Conservation (phyloP, 92 coral and sea anemone species). For the Pocillopora grandis region DNA sequence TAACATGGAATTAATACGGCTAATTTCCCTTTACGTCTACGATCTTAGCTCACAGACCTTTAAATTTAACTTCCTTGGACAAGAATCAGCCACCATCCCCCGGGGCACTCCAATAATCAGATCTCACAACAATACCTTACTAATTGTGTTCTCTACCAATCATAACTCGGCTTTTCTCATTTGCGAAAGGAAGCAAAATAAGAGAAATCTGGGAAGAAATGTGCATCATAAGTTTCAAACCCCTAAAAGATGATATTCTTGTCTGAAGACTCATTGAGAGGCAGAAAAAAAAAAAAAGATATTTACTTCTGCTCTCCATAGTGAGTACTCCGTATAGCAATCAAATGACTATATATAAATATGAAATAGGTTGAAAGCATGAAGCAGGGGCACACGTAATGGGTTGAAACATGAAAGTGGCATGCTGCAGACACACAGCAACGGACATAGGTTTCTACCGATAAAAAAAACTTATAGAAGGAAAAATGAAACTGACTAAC, state of each 20-base stretch:
- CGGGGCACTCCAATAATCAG: slow-evolving; percentile 15
- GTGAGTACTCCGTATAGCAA: too few relatives aligned
- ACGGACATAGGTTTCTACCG: too few relatives aligned
- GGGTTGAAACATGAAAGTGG: too few relatives aligned
- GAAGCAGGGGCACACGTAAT: too few relatives aligned
- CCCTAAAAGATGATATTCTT: background rate
- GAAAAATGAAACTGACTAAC: too few relatives aligned
- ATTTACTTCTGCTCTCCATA: too few relatives aligned
- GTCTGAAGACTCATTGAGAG: background rate
- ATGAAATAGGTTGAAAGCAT: too few relatives aligned
- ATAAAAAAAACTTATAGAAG: too few relatives aligned
- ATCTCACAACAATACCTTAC: slow-evolving; percentile 26
- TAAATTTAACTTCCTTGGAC: background rate
- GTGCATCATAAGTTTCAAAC: background rate
- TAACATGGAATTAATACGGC: background rate
- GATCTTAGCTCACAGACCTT: background rate
- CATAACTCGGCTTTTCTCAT: background rate
- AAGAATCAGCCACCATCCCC: slow-evolving; percentile 26
- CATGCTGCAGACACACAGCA: too few relatives aligned
- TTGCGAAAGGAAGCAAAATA: slow-evolving; percentile 5
- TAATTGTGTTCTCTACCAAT: slow-evolving; percentile 28
- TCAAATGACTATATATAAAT: too few relatives aligned
- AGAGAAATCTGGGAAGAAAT: slow-evolving; percentile 9
- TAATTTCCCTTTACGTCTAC: background rate
- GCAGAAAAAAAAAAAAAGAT: too few relatives aligned